Conservation (phyloP, 2,797 vertebrate species). For the Danionella dracula region DNA sequence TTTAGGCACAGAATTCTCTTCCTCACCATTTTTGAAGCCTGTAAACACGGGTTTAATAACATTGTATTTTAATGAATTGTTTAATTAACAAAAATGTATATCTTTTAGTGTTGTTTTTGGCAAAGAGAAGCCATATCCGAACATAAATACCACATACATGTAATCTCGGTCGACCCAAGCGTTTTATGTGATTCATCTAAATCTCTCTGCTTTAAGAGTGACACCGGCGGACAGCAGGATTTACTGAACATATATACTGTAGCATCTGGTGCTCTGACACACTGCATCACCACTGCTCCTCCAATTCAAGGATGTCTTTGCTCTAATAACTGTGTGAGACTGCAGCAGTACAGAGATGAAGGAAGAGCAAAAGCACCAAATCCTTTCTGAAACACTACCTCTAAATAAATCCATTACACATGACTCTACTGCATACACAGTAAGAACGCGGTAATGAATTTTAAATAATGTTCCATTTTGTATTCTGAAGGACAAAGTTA, state of each 20-base stretch:
- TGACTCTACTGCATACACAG: slow-evolving; percentile 40
- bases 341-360: not conserved
- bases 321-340: slow-evolving; percentile 3
- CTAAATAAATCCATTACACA: slow-evolving; percentile 47
- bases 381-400: no score
- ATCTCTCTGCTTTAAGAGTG: slow-evolving; percentile 9
- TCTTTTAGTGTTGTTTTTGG: not conserved
- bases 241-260: slow-evolving; percentile 6
- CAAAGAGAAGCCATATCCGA: not conserved
- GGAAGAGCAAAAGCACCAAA: slow-evolving; percentile 52
- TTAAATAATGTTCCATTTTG: not conserved
- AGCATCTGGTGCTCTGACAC: slow-evolving; percentile 35
- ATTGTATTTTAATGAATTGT: no score
- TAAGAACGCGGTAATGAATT: not conserved
- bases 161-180: not conserved
- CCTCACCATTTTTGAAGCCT: no score
- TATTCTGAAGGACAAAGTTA: slow-evolving; percentile 27
- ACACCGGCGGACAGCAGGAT: slow-evolving; percentile 2
- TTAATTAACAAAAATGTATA: no score
- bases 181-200: slow-evolving; percentile 23
- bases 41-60: no score
- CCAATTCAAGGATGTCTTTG: slow-evolving; percentile 31
- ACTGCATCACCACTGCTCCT: slow-evolving; percentile 10
- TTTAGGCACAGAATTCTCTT: no score
- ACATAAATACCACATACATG: not conserved